Evolutionary conservation across 2,888 invertebrate species (phyloP).

Genomic region (Biston betularia): DNA sequence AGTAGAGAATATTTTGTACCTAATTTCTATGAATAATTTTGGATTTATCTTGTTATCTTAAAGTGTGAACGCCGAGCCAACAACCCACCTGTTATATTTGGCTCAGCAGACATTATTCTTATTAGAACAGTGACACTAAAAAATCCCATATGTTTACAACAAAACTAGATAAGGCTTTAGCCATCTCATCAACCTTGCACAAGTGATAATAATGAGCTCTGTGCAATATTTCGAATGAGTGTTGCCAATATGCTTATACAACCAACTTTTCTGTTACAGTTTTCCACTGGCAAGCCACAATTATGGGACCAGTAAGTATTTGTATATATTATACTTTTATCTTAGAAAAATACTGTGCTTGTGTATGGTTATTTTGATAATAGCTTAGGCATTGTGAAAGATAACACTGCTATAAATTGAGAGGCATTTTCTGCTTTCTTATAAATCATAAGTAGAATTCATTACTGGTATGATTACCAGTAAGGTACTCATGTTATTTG

Average conservation of each 20-base stretch:
- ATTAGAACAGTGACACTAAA: slow-evolving; percentile 9
- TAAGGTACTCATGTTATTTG: not conserved
- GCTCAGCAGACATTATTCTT: slow-evolving; percentile 14
- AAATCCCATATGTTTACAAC: slow-evolving; percentile 14
- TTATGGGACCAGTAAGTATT: slow-evolving; percentile 99
- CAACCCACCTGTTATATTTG: slow-evolving; percentile 37
- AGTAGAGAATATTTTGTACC: slow-evolving; percentile 34
- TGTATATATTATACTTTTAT: slow-evolving; percentile 2
- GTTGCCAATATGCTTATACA: slow-evolving; percentile 16
- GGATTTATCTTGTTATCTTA: slow-evolving; percentile 34
- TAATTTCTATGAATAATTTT: slow-evolving; percentile 37
- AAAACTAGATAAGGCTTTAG: slow-evolving; percentile 16
- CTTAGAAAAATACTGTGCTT: slow-evolving; percentile 4
- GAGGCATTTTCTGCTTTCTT: not conserved
- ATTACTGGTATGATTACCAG: not conserved
- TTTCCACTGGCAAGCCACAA: slow-evolving; percentile 99
- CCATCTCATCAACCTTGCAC: slow-evolving; percentile 16
- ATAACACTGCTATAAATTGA: slow-evolving; percentile 16
- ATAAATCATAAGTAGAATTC: not conserved
- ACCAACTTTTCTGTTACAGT: slow-evolving; percentile 89
- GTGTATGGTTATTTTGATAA: slow-evolving; percentile 30
- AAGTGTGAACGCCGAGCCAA: slow-evolving; percentile 30
- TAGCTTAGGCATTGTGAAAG: slow-evolving; percentile 12
- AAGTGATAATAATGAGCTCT: slow-evolving; percentile 9
- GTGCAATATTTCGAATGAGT: not conserved